Percentiles rank a stretch among this genome's conserved stretches.
Conservation (phyloP, 2,888 invertebrate species). For the Kuschelorhynchus macadamiae region DNA sequence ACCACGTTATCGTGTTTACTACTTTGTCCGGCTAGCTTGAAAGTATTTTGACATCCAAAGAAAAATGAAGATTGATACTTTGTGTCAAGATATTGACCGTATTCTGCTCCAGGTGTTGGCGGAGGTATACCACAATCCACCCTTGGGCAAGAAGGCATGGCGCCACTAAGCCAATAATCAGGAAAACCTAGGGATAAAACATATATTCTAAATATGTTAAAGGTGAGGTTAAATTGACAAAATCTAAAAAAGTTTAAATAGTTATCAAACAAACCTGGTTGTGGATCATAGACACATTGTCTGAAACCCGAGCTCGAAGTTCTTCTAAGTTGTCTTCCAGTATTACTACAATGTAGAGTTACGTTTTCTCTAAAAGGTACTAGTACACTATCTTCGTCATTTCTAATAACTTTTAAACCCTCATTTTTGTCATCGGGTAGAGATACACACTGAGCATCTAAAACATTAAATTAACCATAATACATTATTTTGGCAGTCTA, state of each 20-base stretch:
- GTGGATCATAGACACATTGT: constrained; percentile 96
- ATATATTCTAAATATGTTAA: constrained; percentile 62
- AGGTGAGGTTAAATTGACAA: constrained; percentile 61
- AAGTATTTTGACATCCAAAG: constrained; percentile 96
- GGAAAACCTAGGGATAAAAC: constrained; percentile 77
- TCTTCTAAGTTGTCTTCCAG: constrained; percentile 83
- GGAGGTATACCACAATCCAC: constrained; percentile 93
- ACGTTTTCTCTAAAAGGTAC: constrained; percentile 93
- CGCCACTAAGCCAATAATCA: constrained; percentile 92
- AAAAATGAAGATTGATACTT: constrained; percentile 94
- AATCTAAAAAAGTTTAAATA: no score
- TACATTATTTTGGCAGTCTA: not conserved
- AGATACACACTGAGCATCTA: constrained; percentile 92
- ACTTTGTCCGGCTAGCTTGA: constrained; percentile 93
- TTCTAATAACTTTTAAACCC: constrained; percentile 83
- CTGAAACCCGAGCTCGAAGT: constrained; percentile 89
- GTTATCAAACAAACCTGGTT: constrained; percentile 72
- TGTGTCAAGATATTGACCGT: constrained; percentile 89
- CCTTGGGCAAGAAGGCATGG: constrained; percentile 88
- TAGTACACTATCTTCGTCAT: constrained; percentile 86
- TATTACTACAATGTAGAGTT: constrained; percentile 84
- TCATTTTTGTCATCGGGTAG: constrained; percentile 91
- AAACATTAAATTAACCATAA: not conserved
- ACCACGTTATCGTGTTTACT: constrained; percentile 93
- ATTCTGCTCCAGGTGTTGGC: constrained; percentile 94